Evolutionary conservation across 2,113 vertebrate species (phyloP).

Genomic region (Harpagus bidentatus): DNA sequence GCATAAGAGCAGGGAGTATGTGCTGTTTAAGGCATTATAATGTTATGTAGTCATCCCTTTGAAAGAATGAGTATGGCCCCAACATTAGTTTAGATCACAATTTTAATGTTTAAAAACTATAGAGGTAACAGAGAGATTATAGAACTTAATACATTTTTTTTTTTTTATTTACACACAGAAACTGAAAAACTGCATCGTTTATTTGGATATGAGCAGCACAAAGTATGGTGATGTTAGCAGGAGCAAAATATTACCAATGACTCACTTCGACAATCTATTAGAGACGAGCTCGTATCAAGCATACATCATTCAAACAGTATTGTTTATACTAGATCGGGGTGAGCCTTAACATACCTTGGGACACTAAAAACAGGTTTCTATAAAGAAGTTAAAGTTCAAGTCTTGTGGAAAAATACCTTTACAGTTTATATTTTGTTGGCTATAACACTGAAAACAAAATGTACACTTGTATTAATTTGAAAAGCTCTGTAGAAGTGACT

Average conservation of each 20-base stretch:
- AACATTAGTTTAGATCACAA: constrained; percentile 42
- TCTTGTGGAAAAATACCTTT: constrained; percentile 48
- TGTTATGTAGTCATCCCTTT: background rate
- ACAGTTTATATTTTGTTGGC: constrained; percentile 32
- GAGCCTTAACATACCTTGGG: constrained; percentile 43
- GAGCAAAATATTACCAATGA: constrained; percentile 35
- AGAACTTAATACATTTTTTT: constrained; percentile 62
- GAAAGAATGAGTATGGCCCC: constrained; percentile 12
- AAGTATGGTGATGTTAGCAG: constrained; percentile 50
- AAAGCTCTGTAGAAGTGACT: constrained; percentile 35
- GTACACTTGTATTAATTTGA: constrained; percentile 38
- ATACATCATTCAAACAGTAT: constrained; percentile 39
- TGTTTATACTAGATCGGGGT: constrained; percentile 30
- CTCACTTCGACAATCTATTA: constrained; percentile 57
- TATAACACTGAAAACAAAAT: constrained; percentile 51
- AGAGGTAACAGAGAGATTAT: constrained; percentile 62
- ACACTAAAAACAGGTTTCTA: constrained; percentile 46
- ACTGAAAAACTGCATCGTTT: constrained; percentile 28
- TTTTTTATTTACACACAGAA: constrained; percentile 68
- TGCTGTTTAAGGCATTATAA: background rate
- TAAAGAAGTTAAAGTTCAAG: constrained; percentile 57
- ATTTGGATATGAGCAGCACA: constrained; percentile 66
- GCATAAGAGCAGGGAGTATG: background rate
- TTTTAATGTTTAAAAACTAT: constrained; percentile 76
- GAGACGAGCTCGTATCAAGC: constrained; percentile 35